These are phyloP conservation scores for Thalassoma bifasciatum DNA, from an alignment of 2,113 vertebrate species.

Conservation along the genomic window DNA sequence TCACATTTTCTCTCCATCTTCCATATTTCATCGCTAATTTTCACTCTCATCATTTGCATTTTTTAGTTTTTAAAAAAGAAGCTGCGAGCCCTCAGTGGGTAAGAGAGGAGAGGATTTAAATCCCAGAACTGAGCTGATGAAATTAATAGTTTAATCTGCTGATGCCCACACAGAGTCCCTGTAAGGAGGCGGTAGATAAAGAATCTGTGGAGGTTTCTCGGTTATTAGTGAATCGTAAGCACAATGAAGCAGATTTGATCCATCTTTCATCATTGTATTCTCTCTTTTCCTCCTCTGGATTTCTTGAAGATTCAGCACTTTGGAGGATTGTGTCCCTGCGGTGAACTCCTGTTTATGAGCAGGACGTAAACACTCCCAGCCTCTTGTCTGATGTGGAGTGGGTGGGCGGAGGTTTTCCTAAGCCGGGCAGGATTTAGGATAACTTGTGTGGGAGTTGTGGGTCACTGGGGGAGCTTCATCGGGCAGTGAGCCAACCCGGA, in stretches of 20 bases:
- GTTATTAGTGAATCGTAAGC: neutral
- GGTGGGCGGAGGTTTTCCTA: conserved; percentile 33
- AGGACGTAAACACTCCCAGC: conserved; percentile 22
- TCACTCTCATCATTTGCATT: conserved; percentile 15
- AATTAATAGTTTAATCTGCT: conserved; percentile 45
- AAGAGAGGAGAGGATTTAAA: conserved; percentile 26
- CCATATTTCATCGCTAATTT: conserved; percentile 13
- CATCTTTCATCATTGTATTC: neutral
- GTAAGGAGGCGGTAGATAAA: neutral
- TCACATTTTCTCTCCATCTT: neutral
- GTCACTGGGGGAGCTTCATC: conserved; percentile 18
- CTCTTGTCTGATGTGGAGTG: conserved; percentile 20
- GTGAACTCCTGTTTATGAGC: conserved; percentile 34
- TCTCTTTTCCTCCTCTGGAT: neutral
- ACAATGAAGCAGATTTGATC: neutral
- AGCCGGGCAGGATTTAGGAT: conserved; percentile 42
- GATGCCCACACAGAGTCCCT: conserved; percentile 28
- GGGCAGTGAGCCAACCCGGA: conserved; percentile 25
- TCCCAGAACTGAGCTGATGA: conserved; percentile 29
- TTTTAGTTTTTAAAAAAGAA: neutral
- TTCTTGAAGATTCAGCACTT: neutral
- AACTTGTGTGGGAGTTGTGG: conserved; percentile 32
- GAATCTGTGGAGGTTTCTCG: conserved; percentile 12
- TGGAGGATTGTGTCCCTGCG: conserved; percentile 1
- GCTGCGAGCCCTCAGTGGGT: neutral